phyloP scores from a whole-genome alignment of 2,888 invertebrate genomes.

The Eupithecia inturbata region DNA sequence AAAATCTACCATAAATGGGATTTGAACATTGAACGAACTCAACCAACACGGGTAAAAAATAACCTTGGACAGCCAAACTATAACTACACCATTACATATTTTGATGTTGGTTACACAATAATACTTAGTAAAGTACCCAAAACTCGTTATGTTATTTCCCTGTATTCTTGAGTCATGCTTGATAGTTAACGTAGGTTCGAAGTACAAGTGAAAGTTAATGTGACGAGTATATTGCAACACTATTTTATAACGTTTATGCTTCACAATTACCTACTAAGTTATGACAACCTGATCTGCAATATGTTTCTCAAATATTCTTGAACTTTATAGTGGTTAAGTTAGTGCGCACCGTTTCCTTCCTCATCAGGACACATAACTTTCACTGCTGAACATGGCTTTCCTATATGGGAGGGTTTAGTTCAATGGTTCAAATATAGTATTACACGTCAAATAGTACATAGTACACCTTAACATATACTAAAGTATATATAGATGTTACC shows the following conservation, averaged over 20 bases:
- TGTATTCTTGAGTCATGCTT: conserved; percentile 36
- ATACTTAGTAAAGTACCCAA: conserved; percentile 18
- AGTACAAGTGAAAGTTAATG: conserved; percentile 40
- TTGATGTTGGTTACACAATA: conserved; percentile 26
- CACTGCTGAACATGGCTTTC: too few relatives aligned
- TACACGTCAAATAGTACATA: too few relatives aligned
- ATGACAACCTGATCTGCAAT: conserved; percentile 11
- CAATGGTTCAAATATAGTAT: too few relatives aligned
- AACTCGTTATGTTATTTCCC: conserved; percentile 25
- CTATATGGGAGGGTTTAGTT: not conserved
- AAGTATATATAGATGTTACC: too few relatives aligned
- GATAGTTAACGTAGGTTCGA: conserved; percentile 17
- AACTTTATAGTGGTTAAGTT: not conserved
- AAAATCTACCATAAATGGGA: not conserved
- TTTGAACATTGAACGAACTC: not conserved
- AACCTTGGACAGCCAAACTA: not conserved
- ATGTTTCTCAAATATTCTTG: not conserved
- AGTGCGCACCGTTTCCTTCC: not conserved
- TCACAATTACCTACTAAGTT: conserved; percentile 9
- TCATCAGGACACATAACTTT: not conserved
- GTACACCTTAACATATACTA: too few relatives aligned
- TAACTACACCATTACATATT: not conserved
- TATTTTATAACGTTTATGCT: conserved; percentile 31
- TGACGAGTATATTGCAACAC: conserved; percentile 37
- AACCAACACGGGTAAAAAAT: not conserved